Conservation (phyloP, 2,113 vertebrate species). For the Percopsis transmontana region DNA sequence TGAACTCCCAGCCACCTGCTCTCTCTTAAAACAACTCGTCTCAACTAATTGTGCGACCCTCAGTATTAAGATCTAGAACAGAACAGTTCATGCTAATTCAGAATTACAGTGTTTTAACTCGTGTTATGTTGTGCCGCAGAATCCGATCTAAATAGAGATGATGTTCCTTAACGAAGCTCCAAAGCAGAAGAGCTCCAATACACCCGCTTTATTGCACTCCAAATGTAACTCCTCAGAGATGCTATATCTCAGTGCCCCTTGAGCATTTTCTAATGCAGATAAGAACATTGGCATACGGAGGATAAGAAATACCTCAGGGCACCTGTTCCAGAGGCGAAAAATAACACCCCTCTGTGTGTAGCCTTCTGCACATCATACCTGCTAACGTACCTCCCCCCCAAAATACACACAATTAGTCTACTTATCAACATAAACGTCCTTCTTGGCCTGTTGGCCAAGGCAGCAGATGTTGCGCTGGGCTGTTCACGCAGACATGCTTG, state of each 20-base stretch:
- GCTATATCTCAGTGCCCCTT: constrained; percentile 25
- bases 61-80: too few species aligned
- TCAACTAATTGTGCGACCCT: neutral
- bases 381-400: constrained; percentile 43
- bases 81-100: too few species aligned
- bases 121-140: constrained; percentile 20
- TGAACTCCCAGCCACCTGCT: constrained; percentile 74
- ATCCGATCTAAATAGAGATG: constrained; percentile 9
- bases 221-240: constrained; percentile 40
- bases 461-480: constrained; percentile 77
- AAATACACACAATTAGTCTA: constrained; percentile 54
- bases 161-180: constrained; percentile 21
- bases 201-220: constrained; percentile 32
- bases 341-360: constrained; percentile 20
- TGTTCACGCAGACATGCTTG: constrained; percentile 73
- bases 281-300: constrained; percentile 42
- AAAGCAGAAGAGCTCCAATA: constrained; percentile 17
- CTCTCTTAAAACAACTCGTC: constrained; percentile 60
- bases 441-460: constrained; percentile 46
- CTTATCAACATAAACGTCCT: constrained; percentile 62
- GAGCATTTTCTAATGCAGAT: constrained; percentile 45
- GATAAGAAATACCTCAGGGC: constrained; percentile 59
- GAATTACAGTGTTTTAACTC: neutral
- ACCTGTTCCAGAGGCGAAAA: constrained; percentile 44
- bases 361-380: constrained; percentile 54